phyloP scores from a whole-genome alignment of 2,797 vertebrate genomes.

The Macropodus opercularis region DNA sequence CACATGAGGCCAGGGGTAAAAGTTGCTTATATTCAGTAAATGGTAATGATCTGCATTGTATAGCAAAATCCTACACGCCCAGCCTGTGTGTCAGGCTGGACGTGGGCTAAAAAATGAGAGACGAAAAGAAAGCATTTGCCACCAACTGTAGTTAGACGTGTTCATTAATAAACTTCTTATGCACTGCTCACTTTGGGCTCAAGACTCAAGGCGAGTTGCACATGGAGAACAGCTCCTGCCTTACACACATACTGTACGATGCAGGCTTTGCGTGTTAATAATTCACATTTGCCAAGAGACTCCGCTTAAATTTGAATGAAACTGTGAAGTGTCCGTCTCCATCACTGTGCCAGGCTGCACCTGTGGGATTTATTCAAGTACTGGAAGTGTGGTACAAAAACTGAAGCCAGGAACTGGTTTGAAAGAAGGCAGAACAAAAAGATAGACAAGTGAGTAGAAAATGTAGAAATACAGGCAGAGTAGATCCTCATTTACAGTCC shows the following conservation, averaged over 20 bases:
- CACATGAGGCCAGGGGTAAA: neutral
- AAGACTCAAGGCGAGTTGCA: neutral
- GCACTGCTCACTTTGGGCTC: conserved; percentile 1
- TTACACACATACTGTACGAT: conserved; percentile 5
- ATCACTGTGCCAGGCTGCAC: conserved; percentile 12
- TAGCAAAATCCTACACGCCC: too few relatives aligned
- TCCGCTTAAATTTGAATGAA: neutral
- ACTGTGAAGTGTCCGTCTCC: neutral
- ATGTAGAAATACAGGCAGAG: conserved; percentile 26
- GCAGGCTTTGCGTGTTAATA: conserved; percentile 26
- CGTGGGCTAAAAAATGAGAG: conserved; percentile 19
- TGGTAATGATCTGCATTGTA: too few relatives aligned
- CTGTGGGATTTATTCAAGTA: conserved; percentile 5
- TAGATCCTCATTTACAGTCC: conserved; percentile 68
- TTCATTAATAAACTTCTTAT: conserved; percentile 2
- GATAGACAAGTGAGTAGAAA: conserved; percentile 11
- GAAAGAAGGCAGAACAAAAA: conserved; percentile 1
- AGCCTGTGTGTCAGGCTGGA: conserved; percentile 12
- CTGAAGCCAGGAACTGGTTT: neutral
- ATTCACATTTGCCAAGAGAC: conserved; percentile 5
- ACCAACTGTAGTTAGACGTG: conserved; percentile 7
- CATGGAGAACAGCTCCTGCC: conserved; percentile 10
- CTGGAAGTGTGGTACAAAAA: neutral
- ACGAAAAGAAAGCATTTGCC: conserved; percentile 4
- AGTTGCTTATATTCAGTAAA: neutral